Percentiles rank a stretch among this genome's conserved stretches.
phyloP scores from a whole-genome alignment of 2,888 invertebrate genomes.

The Lissonota sp. region DNA sequence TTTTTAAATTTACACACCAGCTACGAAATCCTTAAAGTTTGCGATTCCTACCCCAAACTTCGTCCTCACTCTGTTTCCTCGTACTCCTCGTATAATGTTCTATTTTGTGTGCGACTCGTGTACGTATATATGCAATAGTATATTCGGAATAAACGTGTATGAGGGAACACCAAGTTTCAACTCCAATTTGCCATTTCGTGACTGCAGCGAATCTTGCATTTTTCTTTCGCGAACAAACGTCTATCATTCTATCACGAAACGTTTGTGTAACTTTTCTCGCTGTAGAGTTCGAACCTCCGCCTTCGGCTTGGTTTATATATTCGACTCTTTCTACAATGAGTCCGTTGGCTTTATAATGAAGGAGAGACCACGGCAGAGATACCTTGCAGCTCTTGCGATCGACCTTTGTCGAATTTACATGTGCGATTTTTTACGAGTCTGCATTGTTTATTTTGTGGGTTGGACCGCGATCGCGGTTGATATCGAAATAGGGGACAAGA shows the following conservation, averaged over 20 bases:
- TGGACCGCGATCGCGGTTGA: too few species aligned
- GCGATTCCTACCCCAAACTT: conserved; percentile 77
- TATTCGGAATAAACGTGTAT: conserved; percentile 15
- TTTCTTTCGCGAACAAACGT: conserved; percentile 84
- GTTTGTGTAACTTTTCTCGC: conserved; percentile 77
- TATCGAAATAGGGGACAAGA: too few species aligned
- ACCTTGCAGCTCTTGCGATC: conserved; percentile 35
- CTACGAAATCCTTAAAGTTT: too few species aligned
- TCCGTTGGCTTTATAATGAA: conserved; percentile 30
- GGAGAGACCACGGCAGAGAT: conserved; percentile 33
- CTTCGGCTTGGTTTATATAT: conserved; percentile 5
- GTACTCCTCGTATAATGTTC: background rate
- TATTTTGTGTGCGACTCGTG: conserved; percentile 12
- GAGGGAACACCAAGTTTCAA: conserved; percentile 80
- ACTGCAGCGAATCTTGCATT: conserved; percentile 84
- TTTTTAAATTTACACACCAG: too few species aligned
- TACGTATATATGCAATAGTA: conserved; percentile 21
- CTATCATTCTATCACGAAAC: conserved; percentile 84
- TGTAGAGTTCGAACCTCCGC: background rate
- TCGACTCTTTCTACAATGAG: conserved; percentile 25
- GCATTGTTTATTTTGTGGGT: too few species aligned
- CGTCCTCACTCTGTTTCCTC: conserved; percentile 18
- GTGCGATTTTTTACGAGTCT: conserved; percentile 8
- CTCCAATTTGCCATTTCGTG: conserved; percentile 84
- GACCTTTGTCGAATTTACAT: conserved; percentile 15